Evolutionary conservation across 2,113 vertebrate species (phyloP).

Genomic region (Corythoichthys haematopterus): DNA sequence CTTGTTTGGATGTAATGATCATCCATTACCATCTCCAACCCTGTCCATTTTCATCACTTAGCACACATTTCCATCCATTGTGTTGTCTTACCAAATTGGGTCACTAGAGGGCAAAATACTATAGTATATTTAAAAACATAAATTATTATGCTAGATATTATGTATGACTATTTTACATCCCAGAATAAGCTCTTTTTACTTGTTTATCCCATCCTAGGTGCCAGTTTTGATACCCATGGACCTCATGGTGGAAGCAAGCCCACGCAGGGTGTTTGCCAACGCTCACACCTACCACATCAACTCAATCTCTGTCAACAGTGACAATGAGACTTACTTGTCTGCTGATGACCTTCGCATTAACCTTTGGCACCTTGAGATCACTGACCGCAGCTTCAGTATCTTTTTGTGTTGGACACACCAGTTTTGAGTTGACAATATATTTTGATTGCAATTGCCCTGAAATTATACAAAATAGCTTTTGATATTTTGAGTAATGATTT

Average conservation of each 20-base stretch:
- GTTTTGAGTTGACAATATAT: background rate
- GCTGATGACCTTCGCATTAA: conserved; percentile 76
- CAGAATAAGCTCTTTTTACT: background rate
- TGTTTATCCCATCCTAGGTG: conserved; percentile 49
- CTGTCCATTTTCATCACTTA: too few species aligned
- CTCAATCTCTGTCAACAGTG: conserved; percentile 77
- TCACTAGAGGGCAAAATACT: background rate
- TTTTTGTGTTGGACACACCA: conserved; percentile 18
- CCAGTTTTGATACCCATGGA: conserved; percentile 77
- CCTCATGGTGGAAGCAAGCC: conserved; percentile 78
- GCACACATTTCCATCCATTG: background rate
- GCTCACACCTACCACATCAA: conserved; percentile 80
- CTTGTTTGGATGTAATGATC: too few species aligned
- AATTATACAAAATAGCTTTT: background rate
- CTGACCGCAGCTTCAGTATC: conserved; percentile 80
- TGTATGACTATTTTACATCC: background rate
- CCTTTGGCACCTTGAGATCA: conserved; percentile 78
- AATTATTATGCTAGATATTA: background rate
- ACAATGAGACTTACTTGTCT: conserved; percentile 75
- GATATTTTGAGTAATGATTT: too few species aligned
- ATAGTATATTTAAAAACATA: background rate
- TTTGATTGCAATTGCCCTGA: background rate
- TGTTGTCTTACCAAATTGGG: background rate
- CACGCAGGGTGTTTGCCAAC: conserved; percentile 73
- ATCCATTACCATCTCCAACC: too few species aligned